These are phyloP conservation scores for Microplitis demolitor DNA, from an alignment of 1,140 invertebrate genomes.

Conservation along the genomic window DNA sequence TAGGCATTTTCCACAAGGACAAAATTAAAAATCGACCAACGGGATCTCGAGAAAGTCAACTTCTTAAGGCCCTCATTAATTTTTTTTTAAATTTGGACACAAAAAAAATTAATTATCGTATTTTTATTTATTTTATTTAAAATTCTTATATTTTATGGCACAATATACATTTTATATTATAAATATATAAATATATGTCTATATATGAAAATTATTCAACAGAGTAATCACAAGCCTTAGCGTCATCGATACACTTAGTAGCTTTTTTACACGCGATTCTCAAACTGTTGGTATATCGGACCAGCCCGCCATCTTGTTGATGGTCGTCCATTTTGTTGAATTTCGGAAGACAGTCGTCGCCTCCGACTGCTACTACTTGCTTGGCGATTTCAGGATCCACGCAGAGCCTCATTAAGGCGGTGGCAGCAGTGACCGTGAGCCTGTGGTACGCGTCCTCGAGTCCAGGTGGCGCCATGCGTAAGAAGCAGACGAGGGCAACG, in stretches of 20 bases:
- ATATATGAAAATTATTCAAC: slow-evolving; percentile 60
- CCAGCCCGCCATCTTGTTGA: slow-evolving; percentile 54
- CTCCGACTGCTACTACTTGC: slow-evolving; percentile 77
- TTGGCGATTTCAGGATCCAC: slow-evolving; percentile 73
- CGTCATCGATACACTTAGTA: slow-evolving; percentile 64
- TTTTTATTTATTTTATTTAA: no score
- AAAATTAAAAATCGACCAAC: no score
- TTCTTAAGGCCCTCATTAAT: no score
- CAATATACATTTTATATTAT: slow-evolving; percentile 18
- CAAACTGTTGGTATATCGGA: slow-evolving; percentile 61
- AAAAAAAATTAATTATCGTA: no score
- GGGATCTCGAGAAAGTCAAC: no score
- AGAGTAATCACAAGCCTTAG: slow-evolving; percentile 74
- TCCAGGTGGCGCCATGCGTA: slow-evolving; percentile 69
- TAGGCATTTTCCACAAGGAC: no score
- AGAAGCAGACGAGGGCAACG: slow-evolving; percentile 76
- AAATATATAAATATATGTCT: not conserved
- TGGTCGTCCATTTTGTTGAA: slow-evolving; percentile 70
- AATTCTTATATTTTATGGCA: slow-evolving; percentile 17
- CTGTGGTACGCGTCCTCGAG: slow-evolving; percentile 71
- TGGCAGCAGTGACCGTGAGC: slow-evolving; percentile 83
- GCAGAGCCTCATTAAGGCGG: slow-evolving; percentile 82
- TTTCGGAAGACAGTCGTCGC: slow-evolving; percentile 71
- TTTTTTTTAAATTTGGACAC: no score
- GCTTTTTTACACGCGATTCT: slow-evolving; percentile 62